phyloP scores from a whole-genome alignment of 2,113 vertebrate species.

The Pituophis catenifer region DNA sequence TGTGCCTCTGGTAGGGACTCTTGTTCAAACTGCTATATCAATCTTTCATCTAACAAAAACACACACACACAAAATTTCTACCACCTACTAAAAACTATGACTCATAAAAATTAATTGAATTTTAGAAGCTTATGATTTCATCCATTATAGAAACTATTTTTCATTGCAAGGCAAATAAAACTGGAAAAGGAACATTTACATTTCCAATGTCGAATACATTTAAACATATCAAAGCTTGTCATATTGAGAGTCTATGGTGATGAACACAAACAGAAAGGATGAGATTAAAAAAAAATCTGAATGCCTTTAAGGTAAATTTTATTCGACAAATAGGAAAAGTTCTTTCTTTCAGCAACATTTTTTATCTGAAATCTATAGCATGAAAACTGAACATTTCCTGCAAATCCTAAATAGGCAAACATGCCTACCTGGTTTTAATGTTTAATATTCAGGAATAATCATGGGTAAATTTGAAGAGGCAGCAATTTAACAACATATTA shows the following conservation, averaged over 20 bases:
- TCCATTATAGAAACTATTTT: background rate
- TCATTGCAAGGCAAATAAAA: background rate
- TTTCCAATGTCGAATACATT: slow-evolving; percentile 27
- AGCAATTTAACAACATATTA: slow-evolving; percentile 32
- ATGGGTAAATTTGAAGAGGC: slow-evolving; percentile 36
- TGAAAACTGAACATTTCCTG: background rate
- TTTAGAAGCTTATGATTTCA: background rate
- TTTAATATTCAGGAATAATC: background rate
- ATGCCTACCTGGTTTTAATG: background rate
- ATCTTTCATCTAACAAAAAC: slow-evolving; percentile 40
- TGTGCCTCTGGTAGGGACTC: slow-evolving; percentile 30
- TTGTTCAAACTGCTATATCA: slow-evolving; percentile 42
- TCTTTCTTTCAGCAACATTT: slow-evolving; percentile 8
- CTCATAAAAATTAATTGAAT: slow-evolving; percentile 19
- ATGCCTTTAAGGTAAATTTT: background rate
- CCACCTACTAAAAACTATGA: slow-evolving; percentile 3
- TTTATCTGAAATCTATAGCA: background rate
- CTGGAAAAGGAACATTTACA: background rate
- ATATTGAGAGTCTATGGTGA: slow-evolving; percentile 45
- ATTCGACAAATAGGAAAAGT: slow-evolving; percentile 34
- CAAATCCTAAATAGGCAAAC: rapidly evolving
- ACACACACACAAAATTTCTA: background rate
- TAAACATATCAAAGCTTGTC: slow-evolving; percentile 28
- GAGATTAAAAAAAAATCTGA: background rate
- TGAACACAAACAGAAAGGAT: background rate